Percentiles rank a stretch among this genome's conserved stretches.
Conservation (phyloP, 2,797 vertebrate species). For the Brachymystax lenok region DNA sequence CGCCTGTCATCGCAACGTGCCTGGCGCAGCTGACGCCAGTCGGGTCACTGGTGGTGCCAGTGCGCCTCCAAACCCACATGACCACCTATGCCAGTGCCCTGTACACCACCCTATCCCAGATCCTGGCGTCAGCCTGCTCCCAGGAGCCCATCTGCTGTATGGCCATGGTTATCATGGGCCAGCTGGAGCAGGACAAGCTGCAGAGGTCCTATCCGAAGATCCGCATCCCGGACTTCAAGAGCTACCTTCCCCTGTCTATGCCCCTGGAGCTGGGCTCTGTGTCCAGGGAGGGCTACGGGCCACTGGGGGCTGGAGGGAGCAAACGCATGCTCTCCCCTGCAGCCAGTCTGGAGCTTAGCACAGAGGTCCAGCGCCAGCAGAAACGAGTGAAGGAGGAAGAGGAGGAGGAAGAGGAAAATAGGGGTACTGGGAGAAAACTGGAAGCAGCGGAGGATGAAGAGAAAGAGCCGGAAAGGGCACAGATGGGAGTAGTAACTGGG, state of each 20-base stretch:
- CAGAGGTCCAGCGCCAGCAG: constrained; percentile 87
- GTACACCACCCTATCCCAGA: constrained; percentile 92
- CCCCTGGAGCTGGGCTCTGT: constrained; percentile 50
- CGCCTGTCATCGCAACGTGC: constrained; percentile 75
- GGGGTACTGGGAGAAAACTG: constrained; percentile 44
- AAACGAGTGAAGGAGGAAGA: constrained; percentile 94
- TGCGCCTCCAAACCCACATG: constrained; percentile 88
- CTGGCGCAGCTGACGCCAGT: constrained; percentile 74
- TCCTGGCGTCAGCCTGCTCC: constrained; percentile 73
- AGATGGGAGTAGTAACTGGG: constrained; percentile 38
- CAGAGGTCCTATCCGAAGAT: constrained; percentile 84
- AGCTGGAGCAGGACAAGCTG: constrained; percentile 76
- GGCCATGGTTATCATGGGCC: constrained; percentile 73
- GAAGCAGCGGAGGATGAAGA: constrained; percentile 45
- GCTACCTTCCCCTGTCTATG: not conserved
- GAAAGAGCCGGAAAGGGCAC: constrained; percentile 39
- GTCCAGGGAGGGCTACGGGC: constrained; percentile 67
- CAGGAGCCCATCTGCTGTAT: constrained; percentile 58
- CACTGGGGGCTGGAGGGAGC: constrained; percentile 78
- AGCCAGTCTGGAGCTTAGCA: constrained; percentile 86
- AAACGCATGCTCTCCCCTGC: constrained; percentile 93
- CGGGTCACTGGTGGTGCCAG: constrained; percentile 83
- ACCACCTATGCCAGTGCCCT: constrained; percentile 84
- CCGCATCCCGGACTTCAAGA: constrained; percentile 71
- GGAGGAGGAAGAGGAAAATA: constrained; percentile 47